Base-by-base conservation (phyloP, 2,888 invertebrate genomes). In the Digitonthophagus gazella region DNA sequence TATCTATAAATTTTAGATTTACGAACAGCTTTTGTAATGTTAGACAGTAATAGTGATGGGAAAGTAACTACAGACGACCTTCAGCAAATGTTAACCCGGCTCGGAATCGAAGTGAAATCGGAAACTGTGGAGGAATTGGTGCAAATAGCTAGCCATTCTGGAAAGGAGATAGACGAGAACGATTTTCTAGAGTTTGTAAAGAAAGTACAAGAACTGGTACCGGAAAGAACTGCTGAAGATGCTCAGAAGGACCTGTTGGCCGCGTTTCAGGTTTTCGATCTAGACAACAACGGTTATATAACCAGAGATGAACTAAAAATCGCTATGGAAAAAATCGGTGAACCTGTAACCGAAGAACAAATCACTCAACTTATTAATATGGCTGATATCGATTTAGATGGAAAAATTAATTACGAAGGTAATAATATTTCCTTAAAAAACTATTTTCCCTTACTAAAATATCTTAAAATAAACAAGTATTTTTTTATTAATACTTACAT, bases 241-340 rank as follows among this genome's bases (percentile, higher is more conserved):
- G 86, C 89, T 77, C 89, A 89, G 71, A 89, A 91, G 80, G 95
- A 95, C 81, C 86, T 96, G 75, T 87, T 93, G 76, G 95, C 95
- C 70, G 95, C 95, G 76, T 96, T 96, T 85, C 88, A 93, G 80
- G 95, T 93, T 67, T 95, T 96, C 81, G 95, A 96, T 84, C 89
- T 93, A 69, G 95, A 96, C 80, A 90, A 92, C 78, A 95, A 96
- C 82, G 96, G 96, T 28, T 96, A 91, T 83, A 95, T 96, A 80
- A 93, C 92, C 56, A 86, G 90, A 77, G 92, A 93, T 79, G 93
- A 93, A 82, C 83, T 93, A 63, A 88, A 90, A 78, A 85, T 89
- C 67, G 93, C 92, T n/a, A 89, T 93, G 85, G 92, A 93, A 82
- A 90, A 92, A 87, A 93, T 93, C 76, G 92, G 92, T 18, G 93